These are phyloP conservation scores for Cervus canadensis DNA, from an alignment of 2,113 vertebrate genomes.

Conservation along the genomic window DNA sequence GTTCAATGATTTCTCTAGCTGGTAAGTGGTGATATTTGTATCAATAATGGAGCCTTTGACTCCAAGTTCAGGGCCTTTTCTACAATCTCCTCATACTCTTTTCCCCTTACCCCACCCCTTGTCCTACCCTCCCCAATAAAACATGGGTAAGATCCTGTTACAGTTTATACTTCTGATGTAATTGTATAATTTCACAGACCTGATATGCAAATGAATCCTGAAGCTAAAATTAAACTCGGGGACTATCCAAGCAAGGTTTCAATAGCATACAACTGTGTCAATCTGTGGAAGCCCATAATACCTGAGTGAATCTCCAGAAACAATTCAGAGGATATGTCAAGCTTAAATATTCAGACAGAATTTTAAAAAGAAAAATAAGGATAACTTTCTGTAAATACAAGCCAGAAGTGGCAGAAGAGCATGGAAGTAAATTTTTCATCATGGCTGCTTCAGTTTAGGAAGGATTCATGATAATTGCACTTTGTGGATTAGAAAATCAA, in stretches of 20 bases:
- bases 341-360: not conserved
- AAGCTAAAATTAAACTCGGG: not conserved
- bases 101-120: not conserved
- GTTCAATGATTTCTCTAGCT: not conserved
- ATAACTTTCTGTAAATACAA: not conserved
- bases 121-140: not conserved
- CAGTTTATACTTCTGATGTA: not conserved
- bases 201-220: not conserved
- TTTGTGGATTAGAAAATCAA: not conserved
- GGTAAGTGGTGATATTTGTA: not conserved
- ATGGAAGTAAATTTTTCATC: not conserved
- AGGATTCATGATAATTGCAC: not conserved
- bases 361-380: conserved; percentile 5
- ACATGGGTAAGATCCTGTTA: not conserved
- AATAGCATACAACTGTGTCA: not conserved
- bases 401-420: not conserved
- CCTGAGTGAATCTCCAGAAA: not conserved
- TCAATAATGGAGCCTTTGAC: not conserved
- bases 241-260: not conserved
- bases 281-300: not conserved
- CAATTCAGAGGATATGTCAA: not conserved
- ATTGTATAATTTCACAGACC: not conserved
- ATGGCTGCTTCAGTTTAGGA: not conserved
- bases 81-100: not conserved
- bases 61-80: not conserved